phyloP scores from a whole-genome alignment of 2,113 vertebrate species.

The Channa argus region DNA sequence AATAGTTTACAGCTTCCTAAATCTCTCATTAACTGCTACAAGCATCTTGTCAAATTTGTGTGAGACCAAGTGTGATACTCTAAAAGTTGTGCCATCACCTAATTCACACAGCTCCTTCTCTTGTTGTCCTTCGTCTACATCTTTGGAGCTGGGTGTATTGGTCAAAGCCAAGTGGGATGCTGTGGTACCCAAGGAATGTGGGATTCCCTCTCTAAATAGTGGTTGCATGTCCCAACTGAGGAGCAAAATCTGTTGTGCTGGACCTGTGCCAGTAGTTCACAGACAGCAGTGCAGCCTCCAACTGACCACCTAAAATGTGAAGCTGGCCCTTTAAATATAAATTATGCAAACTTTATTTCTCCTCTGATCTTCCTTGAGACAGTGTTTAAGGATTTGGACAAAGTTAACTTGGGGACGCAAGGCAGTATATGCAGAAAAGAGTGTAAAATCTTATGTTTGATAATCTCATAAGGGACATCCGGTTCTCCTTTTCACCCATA shows the following conservation, averaged over 20 bases:
- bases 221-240: constrained; percentile 39
- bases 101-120: constrained; percentile 22
- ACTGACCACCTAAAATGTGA: constrained; percentile 12
- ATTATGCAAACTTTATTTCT: constrained; percentile 61
- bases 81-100: constrained; percentile 53
- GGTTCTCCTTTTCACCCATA: constrained; percentile 11
- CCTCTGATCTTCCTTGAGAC: constrained; percentile 22
- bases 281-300: constrained; percentile 43
- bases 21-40: neutral
- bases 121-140: constrained; percentile 4
- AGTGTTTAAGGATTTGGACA: constrained; percentile 17
- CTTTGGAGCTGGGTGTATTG: constrained; percentile 3
- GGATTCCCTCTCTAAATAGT: constrained; percentile 61
- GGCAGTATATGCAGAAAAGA: neutral
- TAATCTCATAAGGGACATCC: constrained; percentile 12
- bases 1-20: neutral
- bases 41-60: neutral
- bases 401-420: constrained; percentile 20
- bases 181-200: constrained; percentile 40
- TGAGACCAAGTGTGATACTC: constrained; percentile 24
- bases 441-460: neutral
- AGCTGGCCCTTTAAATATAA: constrained; percentile 56
- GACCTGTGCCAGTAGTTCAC: constrained; percentile 46
- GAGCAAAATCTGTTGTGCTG: constrained; percentile 50
- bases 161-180: constrained; percentile 11